phyloP scores from a whole-genome alignment of 1,140 invertebrate species.

The Drosophila sp. region DNA sequence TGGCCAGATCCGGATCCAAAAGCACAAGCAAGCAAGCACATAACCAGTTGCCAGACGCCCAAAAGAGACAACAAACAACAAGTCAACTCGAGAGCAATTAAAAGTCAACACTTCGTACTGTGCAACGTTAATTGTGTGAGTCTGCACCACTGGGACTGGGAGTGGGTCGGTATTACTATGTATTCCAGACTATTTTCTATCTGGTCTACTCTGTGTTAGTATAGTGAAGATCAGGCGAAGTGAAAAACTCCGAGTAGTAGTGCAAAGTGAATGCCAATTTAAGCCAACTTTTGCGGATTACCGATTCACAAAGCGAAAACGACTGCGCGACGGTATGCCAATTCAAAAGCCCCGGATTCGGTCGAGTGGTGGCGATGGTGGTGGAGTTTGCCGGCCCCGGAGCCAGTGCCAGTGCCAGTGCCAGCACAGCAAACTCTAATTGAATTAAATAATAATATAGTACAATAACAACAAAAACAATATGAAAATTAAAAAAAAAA shows the following conservation, averaged over 20 bases:
- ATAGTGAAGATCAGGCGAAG: background rate
- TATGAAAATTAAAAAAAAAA: constrained; percentile 17
- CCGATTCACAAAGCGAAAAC: constrained; percentile 20
- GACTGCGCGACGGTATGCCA: constrained; percentile 26
- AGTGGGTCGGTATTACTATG: background rate
- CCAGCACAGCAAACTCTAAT: constrained; percentile 63
- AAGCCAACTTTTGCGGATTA: constrained; percentile 11
- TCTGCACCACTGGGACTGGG: background rate
- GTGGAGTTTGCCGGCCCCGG: background rate
- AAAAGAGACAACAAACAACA: constrained; percentile 18
- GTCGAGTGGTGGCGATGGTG: background rate
- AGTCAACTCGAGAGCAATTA: constrained; percentile 40
- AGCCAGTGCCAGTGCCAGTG: constrained; percentile 50
- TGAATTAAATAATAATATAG: constrained; percentile 52
- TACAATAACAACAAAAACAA: constrained; percentile 20
- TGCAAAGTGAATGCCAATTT: constrained; percentile 12
- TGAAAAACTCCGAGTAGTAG: background rate
- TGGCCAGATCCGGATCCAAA: constrained; percentile 46
- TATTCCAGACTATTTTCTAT: background rate
- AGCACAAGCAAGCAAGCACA: background rate
- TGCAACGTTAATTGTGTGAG: constrained; percentile 34
- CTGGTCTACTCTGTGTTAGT: background rate
- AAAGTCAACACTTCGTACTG: constrained; percentile 30
- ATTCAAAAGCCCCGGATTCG: constrained; percentile 26
- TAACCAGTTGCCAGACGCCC: constrained; percentile 47